Conservation (phyloP, 1,140 invertebrate species). For the Orchestia grillus region DNA sequence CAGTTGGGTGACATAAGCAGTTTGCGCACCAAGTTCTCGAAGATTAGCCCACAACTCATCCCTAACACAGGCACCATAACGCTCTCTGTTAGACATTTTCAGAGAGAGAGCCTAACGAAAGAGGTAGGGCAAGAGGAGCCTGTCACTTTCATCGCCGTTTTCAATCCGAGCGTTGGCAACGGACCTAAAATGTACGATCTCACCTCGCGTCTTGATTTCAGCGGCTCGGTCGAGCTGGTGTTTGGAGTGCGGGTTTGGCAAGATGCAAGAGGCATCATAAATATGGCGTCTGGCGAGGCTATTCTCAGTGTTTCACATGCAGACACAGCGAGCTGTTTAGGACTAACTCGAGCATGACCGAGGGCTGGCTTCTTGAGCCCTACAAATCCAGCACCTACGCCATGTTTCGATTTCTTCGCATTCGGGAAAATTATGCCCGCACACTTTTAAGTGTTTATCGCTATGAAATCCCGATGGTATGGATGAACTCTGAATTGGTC, state of each 20-base stretch:
- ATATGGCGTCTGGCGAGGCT: constrained; percentile 30
- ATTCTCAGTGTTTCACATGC: constrained; percentile 41
- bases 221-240: not conserved
- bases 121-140: not conserved
- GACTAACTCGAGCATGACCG: constrained; percentile 27
- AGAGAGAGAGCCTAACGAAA: not conserved
- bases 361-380: not conserved
- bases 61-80: not conserved
- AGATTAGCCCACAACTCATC: not conserved
- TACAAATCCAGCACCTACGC: not conserved
- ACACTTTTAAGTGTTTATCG: not conserved
- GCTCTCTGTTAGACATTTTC: not conserved
- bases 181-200: not conserved
- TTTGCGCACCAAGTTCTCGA: not conserved
- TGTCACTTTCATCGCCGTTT: not conserved
- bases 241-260: not conserved
- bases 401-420: not conserved
- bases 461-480: not conserved
- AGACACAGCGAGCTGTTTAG: constrained; percentile 47
- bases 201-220: not conserved
- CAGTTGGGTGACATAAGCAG: not conserved
- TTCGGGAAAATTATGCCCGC: not conserved
- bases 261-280: constrained; percentile 49
- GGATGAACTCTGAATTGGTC: not conserved
- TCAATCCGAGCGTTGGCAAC: not conserved